phyloP scores from a whole-genome alignment of 1,140 invertebrate species.

The Campodea augens region DNA sequence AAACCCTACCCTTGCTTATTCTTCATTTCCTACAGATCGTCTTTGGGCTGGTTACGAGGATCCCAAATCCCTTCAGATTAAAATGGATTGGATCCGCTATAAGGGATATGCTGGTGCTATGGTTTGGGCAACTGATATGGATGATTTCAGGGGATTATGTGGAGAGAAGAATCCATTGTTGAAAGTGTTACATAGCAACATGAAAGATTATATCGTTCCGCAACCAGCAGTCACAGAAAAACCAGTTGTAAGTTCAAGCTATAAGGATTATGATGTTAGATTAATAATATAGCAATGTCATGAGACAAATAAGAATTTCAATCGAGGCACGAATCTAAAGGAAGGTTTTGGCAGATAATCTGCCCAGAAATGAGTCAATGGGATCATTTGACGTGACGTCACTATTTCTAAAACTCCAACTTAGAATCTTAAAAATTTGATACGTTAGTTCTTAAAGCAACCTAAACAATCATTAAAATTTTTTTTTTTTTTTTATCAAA shows the following conservation, averaged over 20 bases:
- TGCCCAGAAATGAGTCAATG: not conserved
- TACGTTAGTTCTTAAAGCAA: no score
- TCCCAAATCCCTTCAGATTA: constrained; percentile 52
- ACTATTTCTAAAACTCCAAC: no score
- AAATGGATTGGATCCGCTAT: constrained; percentile 65
- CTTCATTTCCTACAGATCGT: constrained; percentile 27
- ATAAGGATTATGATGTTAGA: not conserved
- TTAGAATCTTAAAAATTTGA: no score
- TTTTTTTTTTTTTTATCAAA: no score
- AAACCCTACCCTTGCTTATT: not conserved
- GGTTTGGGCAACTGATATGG: constrained; percentile 80
- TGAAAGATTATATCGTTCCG: constrained; percentile 54
- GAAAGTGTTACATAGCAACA: constrained; percentile 45
- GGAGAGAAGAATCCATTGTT: constrained; percentile 49
- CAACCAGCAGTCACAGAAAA: constrained; percentile 41
- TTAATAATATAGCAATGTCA: not conserved
- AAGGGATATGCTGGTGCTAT: constrained; percentile 68
- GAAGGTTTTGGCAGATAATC: constrained; percentile 5
- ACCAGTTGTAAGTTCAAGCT: constrained; percentile 33
- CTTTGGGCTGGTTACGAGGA: constrained; percentile 90
- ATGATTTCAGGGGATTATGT: constrained; percentile 58
- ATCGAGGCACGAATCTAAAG: constrained; percentile 1
- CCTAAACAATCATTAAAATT: no score
- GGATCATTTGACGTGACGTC: not conserved
- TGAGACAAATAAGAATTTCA: not conserved